Evolutionary conservation across 2,888 invertebrate genomes (phyloP).

Genomic region (Limnephilus rhombicus): DNA sequence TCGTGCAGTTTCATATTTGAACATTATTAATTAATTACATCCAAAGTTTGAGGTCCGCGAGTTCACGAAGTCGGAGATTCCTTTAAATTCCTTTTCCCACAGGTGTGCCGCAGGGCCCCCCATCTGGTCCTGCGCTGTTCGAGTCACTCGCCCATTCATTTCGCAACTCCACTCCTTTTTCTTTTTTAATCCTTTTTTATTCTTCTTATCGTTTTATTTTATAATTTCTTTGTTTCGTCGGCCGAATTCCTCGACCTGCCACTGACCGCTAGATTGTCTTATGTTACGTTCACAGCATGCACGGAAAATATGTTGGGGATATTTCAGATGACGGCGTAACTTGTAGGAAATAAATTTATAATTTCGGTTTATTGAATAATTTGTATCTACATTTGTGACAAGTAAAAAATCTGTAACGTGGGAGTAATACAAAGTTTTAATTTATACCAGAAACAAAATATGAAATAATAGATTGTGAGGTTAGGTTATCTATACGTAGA

Average conservation of each 20-base stretch:
- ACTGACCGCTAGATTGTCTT: slow-evolving; percentile 27
- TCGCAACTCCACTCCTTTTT: slow-evolving; percentile 12
- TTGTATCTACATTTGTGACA: background rate
- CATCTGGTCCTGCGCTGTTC: background rate
- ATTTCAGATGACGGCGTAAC: background rate
- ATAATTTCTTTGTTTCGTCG: slow-evolving; percentile 49
- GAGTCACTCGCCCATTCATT: slow-evolving; percentile 41
- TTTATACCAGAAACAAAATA: background rate
- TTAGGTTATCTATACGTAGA: background rate
- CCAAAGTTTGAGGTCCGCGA: background rate
- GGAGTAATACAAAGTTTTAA: background rate
- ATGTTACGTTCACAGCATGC: background rate
- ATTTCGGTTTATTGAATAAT: background rate
- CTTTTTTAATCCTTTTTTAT: slow-evolving; percentile 17
- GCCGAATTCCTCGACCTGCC: slow-evolving; percentile 28
- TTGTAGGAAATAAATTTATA: background rate
- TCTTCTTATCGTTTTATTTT: slow-evolving; percentile 16
- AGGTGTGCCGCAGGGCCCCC: slow-evolving; percentile 45
- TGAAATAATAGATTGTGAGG: background rate
- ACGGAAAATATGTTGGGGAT: background rate
- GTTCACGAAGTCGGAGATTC: background rate
- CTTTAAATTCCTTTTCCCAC: slow-evolving; percentile 49
- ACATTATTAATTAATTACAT: background rate
- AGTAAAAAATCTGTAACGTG: background rate
- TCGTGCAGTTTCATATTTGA: too few relatives aligned